Percentiles rank a stretch among this genome's conserved stretches.
These are phyloP conservation scores for crab-eating macaque (Macaca fascicularis) DNA, from an alignment of 2,113 vertebrate genomes.

Conservation along the genomic window T2T-MFA8v1.1 NC_088376.1:142578501-142579000, in stretches of 20 bases:
- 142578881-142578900: neutral
- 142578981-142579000: neutral
- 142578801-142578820: neutral
- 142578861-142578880: neutral
- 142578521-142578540: no score
- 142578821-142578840: neutral
- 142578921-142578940: neutral
- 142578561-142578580: no score
- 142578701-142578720: neutral
- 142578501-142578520: no score
- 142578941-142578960: neutral
- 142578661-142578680: neutral
- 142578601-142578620: no score
- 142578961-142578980: neutral
- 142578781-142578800: neutral
- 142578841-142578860: neutral
- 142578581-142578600: no score
- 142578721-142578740: neutral
- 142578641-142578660: neutral
- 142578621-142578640: neutral
- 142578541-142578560: no score
- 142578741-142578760: neutral
- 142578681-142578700: neutral
- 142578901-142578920: neutral
- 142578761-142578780: neutral